Evolutionary conservation across 2,797 vertebrate species (phyloP), one percentile per base, ranked within the genome.

Genomic region (Falco novaeseelandiae): DNA sequence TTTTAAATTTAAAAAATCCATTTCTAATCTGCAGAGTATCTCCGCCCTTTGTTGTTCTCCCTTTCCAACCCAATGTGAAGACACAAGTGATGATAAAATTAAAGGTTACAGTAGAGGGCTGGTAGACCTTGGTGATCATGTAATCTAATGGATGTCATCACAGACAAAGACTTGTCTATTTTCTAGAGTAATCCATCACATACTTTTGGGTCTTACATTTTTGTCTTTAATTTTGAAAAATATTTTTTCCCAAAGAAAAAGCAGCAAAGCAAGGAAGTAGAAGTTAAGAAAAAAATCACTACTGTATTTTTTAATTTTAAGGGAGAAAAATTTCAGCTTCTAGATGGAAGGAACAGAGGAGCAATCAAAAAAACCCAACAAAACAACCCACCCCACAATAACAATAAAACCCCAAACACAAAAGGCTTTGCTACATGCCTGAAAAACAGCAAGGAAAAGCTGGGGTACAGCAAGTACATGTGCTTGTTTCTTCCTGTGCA

Each of bases 401-500:
- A 55, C 6, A 38, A 25, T 5, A 57, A 55, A 57, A 20, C 2
- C 1, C 3, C 20, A 61, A 46, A 5, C 52, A 34, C 38, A 57
- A 46, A 19, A 74, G 3, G 6, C 16, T 59, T 67, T 52, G 14
- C 6, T 52, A 58, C 3, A 22, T 15, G 2, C 4, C 34, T n/a
- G 20, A 38, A 42, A 27, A 90, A 62, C 12, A 40, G 5, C 9
- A 40, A 80, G 8, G 20, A 67, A 57, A 83, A 86, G 5, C 2
- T 26, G 32, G 30, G 6, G 3, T 15, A 30, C 4, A 1, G 27
- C 66, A 73, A 70, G 6, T 3, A 17, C 0, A 0, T 2, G 2
- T 7, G 11, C 6, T 65, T 51, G 65, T 61, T 63, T 61, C 10
- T 15, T 40, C 7, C 29, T 26, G 11, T 29, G 6, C 20, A 34